Evolutionary conservation across 2,797 vertebrate species (phyloP).

Genomic region (Chrysolophus pictus): DNA sequence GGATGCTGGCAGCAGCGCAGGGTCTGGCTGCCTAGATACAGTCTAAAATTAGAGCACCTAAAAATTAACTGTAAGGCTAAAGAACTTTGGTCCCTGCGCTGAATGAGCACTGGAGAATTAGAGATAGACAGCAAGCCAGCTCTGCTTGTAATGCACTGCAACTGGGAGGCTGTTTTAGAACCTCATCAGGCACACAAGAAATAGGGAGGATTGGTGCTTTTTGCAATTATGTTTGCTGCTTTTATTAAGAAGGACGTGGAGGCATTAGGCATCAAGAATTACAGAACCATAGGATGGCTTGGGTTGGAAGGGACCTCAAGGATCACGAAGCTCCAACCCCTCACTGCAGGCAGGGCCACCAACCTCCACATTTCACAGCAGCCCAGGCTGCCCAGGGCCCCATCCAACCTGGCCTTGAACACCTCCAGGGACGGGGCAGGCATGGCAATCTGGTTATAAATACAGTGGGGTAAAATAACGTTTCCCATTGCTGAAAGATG

Average conservation of each 20-base stretch:
- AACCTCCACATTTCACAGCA: no score
- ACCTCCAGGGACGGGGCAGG: no score
- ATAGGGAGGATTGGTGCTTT: not conserved
- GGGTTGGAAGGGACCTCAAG: no score
- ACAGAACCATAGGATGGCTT: no score
- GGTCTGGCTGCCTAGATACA: slow-evolving; percentile 14
- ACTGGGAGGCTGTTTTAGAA: not conserved
- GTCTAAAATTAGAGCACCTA: slow-evolving; percentile 63
- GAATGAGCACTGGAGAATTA: not conserved
- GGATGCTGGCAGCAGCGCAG: not conserved
- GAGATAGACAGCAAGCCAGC: not conserved
- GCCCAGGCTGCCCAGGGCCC: no score
- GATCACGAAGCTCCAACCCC: no score
- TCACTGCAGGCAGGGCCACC: no score
- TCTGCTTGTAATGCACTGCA: not conserved
- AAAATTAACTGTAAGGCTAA: slow-evolving; percentile 48
- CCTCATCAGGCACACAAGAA: not conserved
- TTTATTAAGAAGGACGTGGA: not conserved
- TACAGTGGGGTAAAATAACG: not conserved
- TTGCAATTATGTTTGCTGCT: not conserved
- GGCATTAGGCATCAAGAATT: not conserved
- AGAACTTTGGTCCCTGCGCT: slow-evolving; percentile 48
- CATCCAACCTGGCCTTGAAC: no score
- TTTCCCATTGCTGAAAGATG: not conserved
- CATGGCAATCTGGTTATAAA: not conserved